Evolutionary conservation across 2,888 invertebrate species (phyloP), one percentile per base, ranked within the genome.

Genomic region (Pardosa pseudoannulata): DNA sequence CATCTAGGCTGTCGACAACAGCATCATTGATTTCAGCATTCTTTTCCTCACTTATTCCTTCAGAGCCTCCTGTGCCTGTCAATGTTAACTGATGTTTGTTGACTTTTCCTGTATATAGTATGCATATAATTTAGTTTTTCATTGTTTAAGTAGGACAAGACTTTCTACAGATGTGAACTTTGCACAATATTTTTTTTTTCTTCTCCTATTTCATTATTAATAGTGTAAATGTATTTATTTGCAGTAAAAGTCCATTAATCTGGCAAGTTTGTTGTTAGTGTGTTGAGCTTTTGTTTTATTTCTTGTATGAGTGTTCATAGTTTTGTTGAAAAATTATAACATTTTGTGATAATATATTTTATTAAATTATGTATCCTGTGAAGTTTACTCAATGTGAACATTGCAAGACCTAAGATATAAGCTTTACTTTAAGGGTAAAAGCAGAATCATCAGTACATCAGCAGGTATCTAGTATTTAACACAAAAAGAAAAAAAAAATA

Each of bases 41-140:
- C 92, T 97, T 98, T 91, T 95, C 97, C 6, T 98, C 98, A 0
- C 93, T 99, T 76, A 95, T 98, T 91, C 98, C 98, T 0, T 97
- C 98, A 91, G 95, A 96, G 89, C 96, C 95, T 13, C 96, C 95
- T 13, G 91, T 74, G 19, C 79, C 88, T 31, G 81, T 88, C 0
- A 74, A 88, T 65, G 65, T 79, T 6, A 88, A 88, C 27, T 88
- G 67, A 67, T 56, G 56, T 56, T 56, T 1, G 5, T 23, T 1
- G 23, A 23, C 6, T 46, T 46, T 46, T 16, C 16, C 9, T 46
- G 46, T 56, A 56, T 23, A 56, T 56, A 56, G 23, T 56, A 19
- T 56, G 23, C 23, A 56, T 56, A 56, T 56, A 56, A 2, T 16
- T 46, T 46, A 46, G 46, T 56, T 16, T 46, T 23, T 56, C 23